phyloP scores from a whole-genome alignment of 2,888 invertebrate species.

The Rhamnusium bicolor region DNA sequence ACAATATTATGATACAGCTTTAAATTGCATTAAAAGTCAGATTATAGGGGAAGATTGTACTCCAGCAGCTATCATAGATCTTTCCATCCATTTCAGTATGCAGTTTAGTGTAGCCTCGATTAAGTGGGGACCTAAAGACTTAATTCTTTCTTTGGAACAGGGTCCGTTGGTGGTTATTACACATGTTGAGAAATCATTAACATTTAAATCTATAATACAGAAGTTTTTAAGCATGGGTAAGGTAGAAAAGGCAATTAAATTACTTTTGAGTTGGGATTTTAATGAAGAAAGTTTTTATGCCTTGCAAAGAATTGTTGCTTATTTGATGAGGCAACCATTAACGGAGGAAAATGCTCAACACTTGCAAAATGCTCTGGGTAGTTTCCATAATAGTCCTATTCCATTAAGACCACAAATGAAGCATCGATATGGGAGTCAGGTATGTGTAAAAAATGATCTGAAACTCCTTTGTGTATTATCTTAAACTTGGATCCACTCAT shows the following conservation, averaged over 20 bases:
- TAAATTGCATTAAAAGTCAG: constrained; percentile 79
- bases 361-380: constrained; percentile 85
- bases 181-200: constrained; percentile 62
- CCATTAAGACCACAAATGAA: constrained; percentile 79
- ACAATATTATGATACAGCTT: constrained; percentile 83
- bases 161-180: constrained; percentile 74
- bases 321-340: constrained; percentile 75
- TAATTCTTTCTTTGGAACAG: constrained; percentile 76
- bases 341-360: constrained; percentile 77
- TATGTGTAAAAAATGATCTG: constrained; percentile 43
- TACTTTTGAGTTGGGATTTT: constrained; percentile 80
- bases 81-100: constrained; percentile 75
- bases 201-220: constrained; percentile 60
- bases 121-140: constrained; percentile 66
- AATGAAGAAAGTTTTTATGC: constrained; percentile 83
- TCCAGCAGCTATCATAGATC: constrained; percentile 77
- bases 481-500: too few species aligned
- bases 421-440: constrained; percentile 80
- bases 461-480: too few species aligned
- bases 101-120: constrained; percentile 65
- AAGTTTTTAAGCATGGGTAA: constrained; percentile 78
- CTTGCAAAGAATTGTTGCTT: constrained; percentile 81
- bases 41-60: constrained; percentile 78
- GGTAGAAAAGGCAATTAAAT: constrained; percentile 80
- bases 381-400: constrained; percentile 82